These are phyloP conservation scores for Lysiphlebus fabarum DNA, from an alignment of 1,140 invertebrate species.

Conservation along the genomic window DNA sequence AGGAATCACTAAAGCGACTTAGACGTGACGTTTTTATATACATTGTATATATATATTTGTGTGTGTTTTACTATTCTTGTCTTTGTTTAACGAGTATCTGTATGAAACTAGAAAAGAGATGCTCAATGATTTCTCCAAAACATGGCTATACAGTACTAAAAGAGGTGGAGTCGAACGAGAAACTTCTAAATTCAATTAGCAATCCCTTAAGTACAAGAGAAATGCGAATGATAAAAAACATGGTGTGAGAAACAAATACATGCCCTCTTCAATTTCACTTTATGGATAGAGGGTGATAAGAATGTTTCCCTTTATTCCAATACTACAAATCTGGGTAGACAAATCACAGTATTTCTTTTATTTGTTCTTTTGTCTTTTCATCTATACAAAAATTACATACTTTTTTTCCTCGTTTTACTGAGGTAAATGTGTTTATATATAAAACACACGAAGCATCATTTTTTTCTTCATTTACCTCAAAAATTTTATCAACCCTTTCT, in stretches of 20 bases:
- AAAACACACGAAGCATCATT: too few relatives aligned
- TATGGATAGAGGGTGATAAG: constrained; percentile 27
- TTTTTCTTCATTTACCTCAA: too few relatives aligned
- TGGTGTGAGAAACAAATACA: not conserved
- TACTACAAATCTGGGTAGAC: constrained; percentile 31
- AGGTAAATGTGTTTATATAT: too few relatives aligned
- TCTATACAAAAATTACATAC: not conserved
- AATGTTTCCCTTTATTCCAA: constrained; percentile 34
- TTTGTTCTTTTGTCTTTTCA: not conserved
- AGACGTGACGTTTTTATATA: not conserved
- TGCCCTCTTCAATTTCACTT: constrained; percentile 17
- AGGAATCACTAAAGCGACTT: constrained; percentile 24
- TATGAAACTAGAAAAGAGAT: not conserved
- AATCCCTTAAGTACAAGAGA: constrained; percentile 31
- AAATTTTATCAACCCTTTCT: too few relatives aligned
- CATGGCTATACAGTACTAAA: not conserved
- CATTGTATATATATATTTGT: too few relatives aligned
- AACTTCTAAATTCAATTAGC: constrained; percentile 47
- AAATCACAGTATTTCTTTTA: constrained; percentile 31
- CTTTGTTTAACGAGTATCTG: not conserved
- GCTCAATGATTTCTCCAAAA: constrained; percentile 4
- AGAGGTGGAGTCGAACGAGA: constrained; percentile 18
- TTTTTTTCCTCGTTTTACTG: too few relatives aligned
- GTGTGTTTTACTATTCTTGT: not conserved
- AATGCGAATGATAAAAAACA: not conserved